A percentile compares a stretch with the other conserved stretches of the same genome.
These are phyloP conservation scores for Tigriopus californicus DNA, from an alignment of 2,888 invertebrate genomes.

Conservation along the genomic window DNA sequence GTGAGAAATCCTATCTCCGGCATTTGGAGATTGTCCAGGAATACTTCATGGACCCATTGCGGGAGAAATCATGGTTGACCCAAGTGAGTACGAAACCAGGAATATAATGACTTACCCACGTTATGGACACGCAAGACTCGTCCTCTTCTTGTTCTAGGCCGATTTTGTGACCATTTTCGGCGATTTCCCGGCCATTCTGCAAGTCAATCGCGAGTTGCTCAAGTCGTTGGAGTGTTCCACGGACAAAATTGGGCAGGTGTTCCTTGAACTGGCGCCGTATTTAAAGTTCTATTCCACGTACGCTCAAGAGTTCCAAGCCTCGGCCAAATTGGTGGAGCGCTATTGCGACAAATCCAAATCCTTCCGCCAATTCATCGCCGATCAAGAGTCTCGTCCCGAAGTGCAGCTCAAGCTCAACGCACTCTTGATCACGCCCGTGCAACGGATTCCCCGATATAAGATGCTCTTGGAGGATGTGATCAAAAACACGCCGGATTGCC, in stretches of 20 bases:
- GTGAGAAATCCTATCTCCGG: slow-evolving; percentile 46
- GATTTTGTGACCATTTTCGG: slow-evolving; percentile 36
- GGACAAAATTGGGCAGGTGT: slow-evolving; percentile 42
- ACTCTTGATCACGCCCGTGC: slow-evolving; percentile 54
- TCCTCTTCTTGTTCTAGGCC: slow-evolving; percentile 16
- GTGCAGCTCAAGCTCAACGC: slow-evolving; percentile 48
- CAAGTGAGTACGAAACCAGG: not conserved
- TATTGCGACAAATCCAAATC: slow-evolving; percentile 33
- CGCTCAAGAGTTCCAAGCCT: slow-evolving; percentile 49
- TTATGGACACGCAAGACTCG: no score
- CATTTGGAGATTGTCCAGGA: slow-evolving; percentile 45
- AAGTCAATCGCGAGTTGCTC: slow-evolving; percentile 27
- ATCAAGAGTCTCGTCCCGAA: slow-evolving; percentile 47
- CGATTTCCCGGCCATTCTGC: slow-evolving; percentile 38
- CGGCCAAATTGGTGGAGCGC: slow-evolving; percentile 38
- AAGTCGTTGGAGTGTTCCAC: slow-evolving; percentile 24
- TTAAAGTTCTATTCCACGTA: slow-evolving; percentile 58
- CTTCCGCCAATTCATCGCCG: slow-evolving; percentile 38
- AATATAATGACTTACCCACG: not conserved
- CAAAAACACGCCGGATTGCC: slow-evolving; percentile 37
- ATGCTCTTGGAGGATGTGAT: slow-evolving; percentile 47
- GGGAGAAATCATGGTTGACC: slow-evolving; percentile 24
- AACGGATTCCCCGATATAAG: slow-evolving; percentile 55
- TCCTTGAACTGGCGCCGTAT: slow-evolving; percentile 50
- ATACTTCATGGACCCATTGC: slow-evolving; percentile 39